These are phyloP conservation scores for Decapterus maruadsi DNA, from an alignment of 2,797 vertebrate species.

Conservation along the genomic window DNA sequence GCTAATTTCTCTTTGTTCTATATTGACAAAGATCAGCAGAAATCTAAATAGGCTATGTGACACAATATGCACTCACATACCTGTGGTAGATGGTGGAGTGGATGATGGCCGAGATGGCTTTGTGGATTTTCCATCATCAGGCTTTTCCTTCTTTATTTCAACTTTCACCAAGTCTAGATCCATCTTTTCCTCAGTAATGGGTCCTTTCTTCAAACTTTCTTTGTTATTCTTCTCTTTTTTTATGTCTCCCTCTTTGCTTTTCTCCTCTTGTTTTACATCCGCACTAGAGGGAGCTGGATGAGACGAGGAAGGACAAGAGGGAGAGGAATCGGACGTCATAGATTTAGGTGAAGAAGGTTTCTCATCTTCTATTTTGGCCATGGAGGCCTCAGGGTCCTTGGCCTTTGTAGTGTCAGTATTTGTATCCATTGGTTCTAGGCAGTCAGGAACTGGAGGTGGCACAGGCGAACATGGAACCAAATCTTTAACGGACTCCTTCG, in stretches of 20 bases:
- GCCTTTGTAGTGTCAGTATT: conserved; percentile 59
- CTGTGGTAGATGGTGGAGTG: conserved; percentile 77
- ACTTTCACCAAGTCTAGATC: conserved; percentile 70
- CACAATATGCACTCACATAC: conserved; percentile 56
- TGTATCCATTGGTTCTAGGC: conserved; percentile 70
- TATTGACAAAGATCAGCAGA: too few relatives aligned
- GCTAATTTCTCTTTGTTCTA: too few relatives aligned
- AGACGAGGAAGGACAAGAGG: conserved; percentile 48
- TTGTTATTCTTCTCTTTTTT: conserved; percentile 69
- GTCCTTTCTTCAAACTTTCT: conserved; percentile 56
- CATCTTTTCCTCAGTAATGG: conserved; percentile 66
- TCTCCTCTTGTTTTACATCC: conserved; percentile 43
- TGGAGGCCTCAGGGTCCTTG: conserved; percentile 40
- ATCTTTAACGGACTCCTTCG: conserved; percentile 56
- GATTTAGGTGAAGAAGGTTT: conserved; percentile 59
- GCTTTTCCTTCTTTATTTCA: conserved; percentile 70
- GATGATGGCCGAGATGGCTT: conserved; percentile 74
- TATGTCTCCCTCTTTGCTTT: conserved; percentile 44
- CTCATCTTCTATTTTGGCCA: conserved; percentile 50
- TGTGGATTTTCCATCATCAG: conserved; percentile 28
- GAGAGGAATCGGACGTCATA: conserved; percentile 37
- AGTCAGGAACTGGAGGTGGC: conserved; percentile 41
- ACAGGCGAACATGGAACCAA: conserved; percentile 41
- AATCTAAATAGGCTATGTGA: not conserved
- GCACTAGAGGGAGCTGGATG: conserved; percentile 32